A percentile compares a stretch with the other conserved stretches of the same genome.
Evolutionary conservation across 2,888 invertebrate genomes (phyloP).

Genomic region (Alloplasta piceator): DNA sequence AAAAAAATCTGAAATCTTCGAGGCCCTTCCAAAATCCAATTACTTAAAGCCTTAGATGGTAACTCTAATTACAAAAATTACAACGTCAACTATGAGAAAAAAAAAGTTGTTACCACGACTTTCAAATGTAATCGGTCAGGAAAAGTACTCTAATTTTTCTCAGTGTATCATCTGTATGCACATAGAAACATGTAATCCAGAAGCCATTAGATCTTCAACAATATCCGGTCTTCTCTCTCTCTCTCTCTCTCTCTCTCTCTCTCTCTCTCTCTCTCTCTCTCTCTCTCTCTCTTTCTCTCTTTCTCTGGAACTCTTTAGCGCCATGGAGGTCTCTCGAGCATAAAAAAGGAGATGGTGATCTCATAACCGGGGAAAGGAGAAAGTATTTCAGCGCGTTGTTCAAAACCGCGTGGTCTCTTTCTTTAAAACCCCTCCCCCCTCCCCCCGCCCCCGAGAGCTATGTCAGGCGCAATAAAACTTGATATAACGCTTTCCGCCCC

Average conservation of each 20-base stretch:
- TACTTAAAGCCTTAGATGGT: no score
- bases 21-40: no score
- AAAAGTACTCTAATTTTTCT: no score
- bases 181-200: constrained; percentile 35
- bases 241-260: constrained; percentile 2
- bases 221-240: constrained; percentile 33
- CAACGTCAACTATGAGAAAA: no score
- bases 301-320: constrained; percentile 38
- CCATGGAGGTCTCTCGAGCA: constrained; percentile 57
- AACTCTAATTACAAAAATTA: no score
- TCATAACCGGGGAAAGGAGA: constrained; percentile 82
- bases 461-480: background rate
- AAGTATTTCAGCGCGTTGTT: constrained; percentile 74
- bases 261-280: background rate
- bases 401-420: constrained; percentile 60
- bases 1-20: no score
- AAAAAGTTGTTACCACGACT: no score
- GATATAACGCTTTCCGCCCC: background rate
- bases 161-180: background rate
- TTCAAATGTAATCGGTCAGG: no score
- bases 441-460: constrained; percentile 3
- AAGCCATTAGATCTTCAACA: constrained; percentile 19
- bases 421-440: constrained; percentile 26
- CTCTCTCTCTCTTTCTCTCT: background rate
- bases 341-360: constrained; percentile 76